Percentiles rank a stretch among this genome's conserved stretches.
Evolutionary conservation across 2,113 vertebrate species (phyloP).

Genomic region (Mirounga angustirostris): DNA sequence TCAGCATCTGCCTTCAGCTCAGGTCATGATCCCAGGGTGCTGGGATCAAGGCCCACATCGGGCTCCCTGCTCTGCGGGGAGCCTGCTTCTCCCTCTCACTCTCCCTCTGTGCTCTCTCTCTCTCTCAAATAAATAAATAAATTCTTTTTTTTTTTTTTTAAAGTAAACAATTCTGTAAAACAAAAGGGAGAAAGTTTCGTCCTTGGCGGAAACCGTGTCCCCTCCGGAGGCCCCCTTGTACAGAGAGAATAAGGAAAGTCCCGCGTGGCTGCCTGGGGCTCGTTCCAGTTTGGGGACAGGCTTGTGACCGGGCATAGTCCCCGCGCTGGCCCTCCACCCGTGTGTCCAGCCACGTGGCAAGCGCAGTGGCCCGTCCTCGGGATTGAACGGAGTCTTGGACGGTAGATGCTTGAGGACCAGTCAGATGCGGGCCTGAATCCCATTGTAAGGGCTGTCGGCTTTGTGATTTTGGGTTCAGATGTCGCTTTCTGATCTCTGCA

Average conservation of each 20-base stretch:
- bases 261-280: accelerated
- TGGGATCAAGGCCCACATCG: no score
- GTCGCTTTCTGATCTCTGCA: background rate
- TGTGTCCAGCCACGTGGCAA: no score
- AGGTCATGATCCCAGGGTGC: background rate
- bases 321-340: accelerated
- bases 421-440: no score
- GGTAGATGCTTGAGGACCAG: background rate
- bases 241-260: no score
- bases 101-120: no score
- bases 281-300: background rate
- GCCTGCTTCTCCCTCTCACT: no score
- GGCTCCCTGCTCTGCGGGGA: no score
- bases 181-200: background rate
- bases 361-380: accelerated
- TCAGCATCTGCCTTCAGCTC: background rate
- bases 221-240: accelerated
- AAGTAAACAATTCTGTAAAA: background rate
- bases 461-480: background rate
- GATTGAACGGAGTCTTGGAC: background rate
- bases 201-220: background rate
- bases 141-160: no score
- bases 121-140: no score
- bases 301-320: background rate
- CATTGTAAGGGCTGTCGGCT: accelerated